phyloP scores from a whole-genome alignment of 2,797 vertebrate genomes.

The Acanthornis magna region DNA sequence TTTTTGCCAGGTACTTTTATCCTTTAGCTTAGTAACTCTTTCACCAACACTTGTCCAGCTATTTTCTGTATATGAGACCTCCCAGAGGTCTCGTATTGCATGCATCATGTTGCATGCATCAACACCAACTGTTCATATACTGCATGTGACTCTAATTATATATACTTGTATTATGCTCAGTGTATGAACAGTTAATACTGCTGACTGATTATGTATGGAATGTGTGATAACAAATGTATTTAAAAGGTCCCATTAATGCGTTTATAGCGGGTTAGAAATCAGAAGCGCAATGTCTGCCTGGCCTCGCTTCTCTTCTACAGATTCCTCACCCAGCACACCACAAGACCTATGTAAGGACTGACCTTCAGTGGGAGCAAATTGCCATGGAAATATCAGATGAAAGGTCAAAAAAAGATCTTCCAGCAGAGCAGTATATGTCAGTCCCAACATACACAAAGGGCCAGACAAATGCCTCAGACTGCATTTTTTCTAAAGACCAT shows the following conservation, averaged over 20 bases:
- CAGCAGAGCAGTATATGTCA: not conserved
- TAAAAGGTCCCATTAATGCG: not conserved
- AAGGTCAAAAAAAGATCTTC: not conserved
- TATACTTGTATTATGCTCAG: not conserved
- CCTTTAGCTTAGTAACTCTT: not conserved
- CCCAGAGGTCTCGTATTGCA: not conserved
- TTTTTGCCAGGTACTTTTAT: not conserved
- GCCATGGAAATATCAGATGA: not conserved
- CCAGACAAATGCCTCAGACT: not conserved
- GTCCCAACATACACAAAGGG: not conserved
- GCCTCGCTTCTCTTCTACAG: not conserved
- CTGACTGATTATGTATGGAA: not conserved
- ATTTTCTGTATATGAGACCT: not conserved
- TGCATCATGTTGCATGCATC: not conserved
- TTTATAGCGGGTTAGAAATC: not conserved
- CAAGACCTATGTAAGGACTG: conserved; percentile 33
- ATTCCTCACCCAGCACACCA: not conserved
- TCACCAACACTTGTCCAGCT: not conserved
- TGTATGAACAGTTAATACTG: not conserved
- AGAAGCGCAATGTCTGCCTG: not conserved
- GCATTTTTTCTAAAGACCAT: not conserved
- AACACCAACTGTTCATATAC: not conserved
- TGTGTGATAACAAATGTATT: not conserved
- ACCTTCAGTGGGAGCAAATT: not conserved
- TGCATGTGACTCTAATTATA: not conserved